Conservation (phyloP, 1,140 invertebrate genomes). For the Doryteuthis pealeii region DNA sequence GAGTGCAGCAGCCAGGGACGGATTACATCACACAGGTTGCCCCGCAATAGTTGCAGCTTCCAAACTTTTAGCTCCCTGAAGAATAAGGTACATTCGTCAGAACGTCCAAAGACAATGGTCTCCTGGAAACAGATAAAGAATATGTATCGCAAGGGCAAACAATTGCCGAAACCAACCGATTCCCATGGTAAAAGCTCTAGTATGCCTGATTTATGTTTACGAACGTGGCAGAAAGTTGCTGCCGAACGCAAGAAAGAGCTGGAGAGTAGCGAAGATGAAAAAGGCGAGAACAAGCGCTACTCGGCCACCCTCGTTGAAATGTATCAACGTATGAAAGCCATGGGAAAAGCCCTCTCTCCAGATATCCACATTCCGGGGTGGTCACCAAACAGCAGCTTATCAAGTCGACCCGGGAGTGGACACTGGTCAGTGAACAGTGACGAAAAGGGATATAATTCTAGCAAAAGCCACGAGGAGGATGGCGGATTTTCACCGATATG, state of each 20-base stretch:
- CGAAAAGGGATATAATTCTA: neutral
- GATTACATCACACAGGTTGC: neutral
- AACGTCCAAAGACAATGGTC: conserved; percentile 26
- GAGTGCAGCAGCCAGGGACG: neutral
- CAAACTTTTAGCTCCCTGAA: conserved; percentile 5
- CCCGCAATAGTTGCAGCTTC: neutral
- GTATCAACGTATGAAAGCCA: conserved; percentile 46
- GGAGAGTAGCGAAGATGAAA: conserved; percentile 8
- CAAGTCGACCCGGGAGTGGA: conserved; percentile 4
- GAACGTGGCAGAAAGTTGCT: conserved; percentile 35
- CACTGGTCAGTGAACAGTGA: conserved; percentile 8
- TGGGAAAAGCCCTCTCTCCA: conserved; percentile 48
- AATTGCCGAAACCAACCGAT: neutral
- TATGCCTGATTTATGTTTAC: conserved; percentile 45
- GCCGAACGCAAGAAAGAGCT: conserved; percentile 31
- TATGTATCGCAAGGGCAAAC: conserved; percentile 17
- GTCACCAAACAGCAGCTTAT: conserved; percentile 2
- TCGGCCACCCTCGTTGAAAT: conserved; percentile 50
- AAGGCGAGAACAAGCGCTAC: conserved; percentile 41
- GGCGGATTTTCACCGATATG: neutral
- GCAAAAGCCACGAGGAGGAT: neutral
- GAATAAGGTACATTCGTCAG: neutral
- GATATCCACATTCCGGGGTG: conserved; percentile 22
- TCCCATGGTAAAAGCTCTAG: conserved; percentile 24
- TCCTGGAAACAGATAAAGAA: conserved; percentile 47